A percentile compares a stretch with the other conserved stretches of the same genome.
Conservation (phyloP, 2,888 invertebrate species). For the Drosophila imparisetae region DNA sequence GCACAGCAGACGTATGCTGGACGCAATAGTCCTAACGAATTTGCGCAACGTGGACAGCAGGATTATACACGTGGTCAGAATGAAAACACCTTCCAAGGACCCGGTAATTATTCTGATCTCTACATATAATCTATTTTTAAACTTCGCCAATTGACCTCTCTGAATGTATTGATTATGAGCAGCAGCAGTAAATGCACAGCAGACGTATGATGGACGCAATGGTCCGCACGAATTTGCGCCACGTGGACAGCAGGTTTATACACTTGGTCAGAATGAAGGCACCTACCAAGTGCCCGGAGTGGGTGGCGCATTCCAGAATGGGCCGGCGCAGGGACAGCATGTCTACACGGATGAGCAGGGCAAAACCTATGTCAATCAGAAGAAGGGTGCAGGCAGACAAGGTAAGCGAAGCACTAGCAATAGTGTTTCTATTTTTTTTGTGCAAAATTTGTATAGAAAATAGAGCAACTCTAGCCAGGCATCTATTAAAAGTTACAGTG, state of each 20-base stretch:
- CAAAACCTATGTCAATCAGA: slow-evolving; percentile 43
- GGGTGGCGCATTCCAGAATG: slow-evolving; percentile 48
- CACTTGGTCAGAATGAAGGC: slow-evolving; percentile 62
- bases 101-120: slow-evolving; percentile 31
- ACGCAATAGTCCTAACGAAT: no score
- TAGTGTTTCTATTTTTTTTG: neutral
- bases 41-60: no score
- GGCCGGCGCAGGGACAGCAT: slow-evolving; percentile 27
- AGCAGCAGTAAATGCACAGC: slow-evolving; percentile 40
- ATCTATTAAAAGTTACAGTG: neutral
- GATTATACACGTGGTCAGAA: no score
- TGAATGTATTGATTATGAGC: neutral
- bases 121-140: neutral
- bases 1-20: no score
- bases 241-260: slow-evolving; percentile 59
- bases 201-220: slow-evolving; percentile 56
- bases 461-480: neutral
- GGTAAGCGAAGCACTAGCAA: slow-evolving; percentile 19
- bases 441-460: neutral
- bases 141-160: neutral
- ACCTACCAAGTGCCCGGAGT: slow-evolving; percentile 61
- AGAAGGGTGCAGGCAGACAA: slow-evolving; percentile 18
- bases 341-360: slow-evolving; percentile 51
- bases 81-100: no score
- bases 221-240: slow-evolving; percentile 55